These are phyloP conservation scores for Tipula confusa DNA, from an alignment of 2,888 invertebrate species.

Conservation along the genomic window DNA sequence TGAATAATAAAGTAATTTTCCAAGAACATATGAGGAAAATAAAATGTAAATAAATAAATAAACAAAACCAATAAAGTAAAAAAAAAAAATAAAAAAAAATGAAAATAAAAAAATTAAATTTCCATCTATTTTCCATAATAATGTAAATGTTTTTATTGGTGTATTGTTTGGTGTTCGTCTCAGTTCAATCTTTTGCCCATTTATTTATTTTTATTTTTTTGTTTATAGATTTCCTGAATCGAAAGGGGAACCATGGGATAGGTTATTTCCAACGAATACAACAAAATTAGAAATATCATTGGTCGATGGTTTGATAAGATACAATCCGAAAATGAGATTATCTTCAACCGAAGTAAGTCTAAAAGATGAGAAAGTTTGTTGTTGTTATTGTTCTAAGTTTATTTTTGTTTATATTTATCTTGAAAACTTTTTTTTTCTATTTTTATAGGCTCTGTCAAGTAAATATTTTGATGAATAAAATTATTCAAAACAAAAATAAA, in stretches of 20 bases:
- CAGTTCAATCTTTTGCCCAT: neutral
- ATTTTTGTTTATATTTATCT: constrained; percentile 7
- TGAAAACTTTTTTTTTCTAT: constrained; percentile 3
- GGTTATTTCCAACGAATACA: constrained; percentile 70
- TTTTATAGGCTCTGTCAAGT: constrained; percentile 27
- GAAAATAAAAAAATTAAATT: constrained; percentile 20
- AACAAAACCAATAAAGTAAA: neutral
- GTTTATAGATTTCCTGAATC: constrained; percentile 66
- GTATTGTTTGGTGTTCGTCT: neutral
- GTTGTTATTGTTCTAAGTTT: neutral
- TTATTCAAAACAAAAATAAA: too few relatives aligned
- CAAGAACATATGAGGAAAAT: neutral
- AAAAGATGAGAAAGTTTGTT: neutral
- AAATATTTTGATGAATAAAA: constrained; percentile 29
- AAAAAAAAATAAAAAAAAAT: neutral
- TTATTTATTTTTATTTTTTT: neutral
- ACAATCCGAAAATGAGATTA: constrained; percentile 72
- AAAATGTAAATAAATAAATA: constrained; percentile 20
- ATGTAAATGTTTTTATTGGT: constrained; percentile 12
- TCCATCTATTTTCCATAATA: constrained; percentile 29
- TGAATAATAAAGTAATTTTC: constrained; percentile 20
- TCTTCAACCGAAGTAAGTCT: constrained; percentile 61
- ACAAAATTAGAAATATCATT: constrained; percentile 68
- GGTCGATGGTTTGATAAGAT: constrained; percentile 71
- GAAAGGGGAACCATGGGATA: constrained; percentile 70